Conservation (phyloP, 1,140 invertebrate genomes). For the Eufriesea mexicana region DNA sequence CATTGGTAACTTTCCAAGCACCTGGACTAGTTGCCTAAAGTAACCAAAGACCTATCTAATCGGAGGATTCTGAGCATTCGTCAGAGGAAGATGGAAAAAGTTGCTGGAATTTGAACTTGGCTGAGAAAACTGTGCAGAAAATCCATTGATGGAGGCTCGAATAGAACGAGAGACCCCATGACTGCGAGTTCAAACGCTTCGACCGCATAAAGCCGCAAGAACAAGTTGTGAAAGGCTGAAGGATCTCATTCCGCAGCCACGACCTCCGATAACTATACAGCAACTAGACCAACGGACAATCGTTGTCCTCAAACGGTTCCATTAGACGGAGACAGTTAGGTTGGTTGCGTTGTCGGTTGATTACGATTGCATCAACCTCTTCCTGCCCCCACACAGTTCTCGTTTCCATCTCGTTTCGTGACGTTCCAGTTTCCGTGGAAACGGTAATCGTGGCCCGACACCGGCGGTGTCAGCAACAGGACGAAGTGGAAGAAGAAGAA, state of each 20-base stretch:
- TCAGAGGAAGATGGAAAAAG: too few relatives aligned
- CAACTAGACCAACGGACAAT: conserved; percentile 12
- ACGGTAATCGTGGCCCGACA: conserved; percentile 30
- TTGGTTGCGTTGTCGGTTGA: conserved; percentile 6
- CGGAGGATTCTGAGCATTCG: too few relatives aligned
- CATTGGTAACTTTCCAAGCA: too few relatives aligned
- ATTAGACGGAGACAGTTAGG: neutral
- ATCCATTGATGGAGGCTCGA: too few relatives aligned
- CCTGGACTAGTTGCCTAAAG: too few relatives aligned
- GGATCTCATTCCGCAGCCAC: neutral
- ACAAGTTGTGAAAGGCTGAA: conserved; percentile 2
- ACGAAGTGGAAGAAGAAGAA: neutral
- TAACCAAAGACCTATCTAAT: too few relatives aligned
- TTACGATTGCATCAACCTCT: conserved; percentile 35
- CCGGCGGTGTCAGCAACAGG: conserved; percentile 15
- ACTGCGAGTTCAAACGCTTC: neutral
- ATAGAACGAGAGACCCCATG: too few relatives aligned
- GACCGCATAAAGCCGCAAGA: neutral
- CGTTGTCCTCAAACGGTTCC: neutral
- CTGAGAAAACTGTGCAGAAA: too few relatives aligned
- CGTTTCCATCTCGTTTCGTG: neutral
- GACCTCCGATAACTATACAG: conserved; percentile 8
- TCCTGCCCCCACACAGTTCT: neutral
- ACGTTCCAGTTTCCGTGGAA: conserved; percentile 48
- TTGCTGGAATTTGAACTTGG: too few relatives aligned